Conservation (phyloP, 64 coral and sea anemone genomes). For the Platygyra sinensis region DNA sequence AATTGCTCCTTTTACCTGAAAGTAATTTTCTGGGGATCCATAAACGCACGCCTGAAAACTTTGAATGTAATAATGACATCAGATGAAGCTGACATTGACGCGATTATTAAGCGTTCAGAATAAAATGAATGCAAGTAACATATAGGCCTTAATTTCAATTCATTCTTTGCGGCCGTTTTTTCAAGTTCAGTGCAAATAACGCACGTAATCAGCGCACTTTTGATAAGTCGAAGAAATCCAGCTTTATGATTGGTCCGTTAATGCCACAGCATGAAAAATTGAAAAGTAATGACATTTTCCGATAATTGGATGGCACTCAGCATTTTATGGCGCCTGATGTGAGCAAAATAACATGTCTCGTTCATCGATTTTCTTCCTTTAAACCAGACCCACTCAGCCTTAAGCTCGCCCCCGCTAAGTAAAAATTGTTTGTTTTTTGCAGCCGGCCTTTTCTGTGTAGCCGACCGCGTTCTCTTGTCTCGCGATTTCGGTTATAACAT, state of each 20-base stretch:
- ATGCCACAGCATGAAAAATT: conserved; percentile 42
- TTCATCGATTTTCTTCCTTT: neutral
- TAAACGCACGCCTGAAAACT: neutral
- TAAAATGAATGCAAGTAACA: conserved; percentile 3
- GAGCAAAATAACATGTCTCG: too few relatives aligned
- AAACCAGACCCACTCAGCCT: neutral
- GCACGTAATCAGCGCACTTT: neutral
- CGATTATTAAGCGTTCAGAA: neutral
- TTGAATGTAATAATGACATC: neutral
- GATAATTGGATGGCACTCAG: neutral
- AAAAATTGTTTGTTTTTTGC: neutral
- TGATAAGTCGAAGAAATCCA: neutral
- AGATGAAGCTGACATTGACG: neutral
- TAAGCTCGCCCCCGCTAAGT: neutral
- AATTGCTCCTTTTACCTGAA: neutral
- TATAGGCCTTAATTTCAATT: conserved; percentile 1
- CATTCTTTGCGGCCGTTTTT: conserved; percentile 1
- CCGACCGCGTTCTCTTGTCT: neutral
- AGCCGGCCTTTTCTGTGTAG: neutral
- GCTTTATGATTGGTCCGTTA: neutral
- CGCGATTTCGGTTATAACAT: neutral
- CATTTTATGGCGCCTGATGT: neutral
- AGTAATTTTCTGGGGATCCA: neutral
- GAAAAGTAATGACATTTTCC: conserved; percentile 15
- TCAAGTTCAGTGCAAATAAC: conserved; percentile 25